These are phyloP conservation scores for Callaeas wilsoni DNA, from an alignment of 2,113 vertebrate genomes.

Conservation along the genomic window DNA sequence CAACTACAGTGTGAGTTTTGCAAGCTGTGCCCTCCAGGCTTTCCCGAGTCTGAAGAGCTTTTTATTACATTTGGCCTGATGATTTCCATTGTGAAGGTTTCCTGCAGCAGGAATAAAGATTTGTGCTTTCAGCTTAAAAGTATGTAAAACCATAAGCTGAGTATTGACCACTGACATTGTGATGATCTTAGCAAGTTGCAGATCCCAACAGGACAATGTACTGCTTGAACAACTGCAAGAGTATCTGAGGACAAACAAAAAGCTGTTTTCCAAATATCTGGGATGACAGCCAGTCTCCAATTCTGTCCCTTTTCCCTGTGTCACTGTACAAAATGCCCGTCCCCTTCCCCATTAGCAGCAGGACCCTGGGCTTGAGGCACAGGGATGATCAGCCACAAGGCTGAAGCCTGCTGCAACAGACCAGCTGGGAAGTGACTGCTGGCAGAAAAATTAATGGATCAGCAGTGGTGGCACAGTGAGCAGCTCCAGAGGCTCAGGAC, in stretches of 20 bases:
- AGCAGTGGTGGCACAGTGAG: neutral
- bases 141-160: neutral
- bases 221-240: neutral
- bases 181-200: neutral
- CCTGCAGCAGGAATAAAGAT: neutral
- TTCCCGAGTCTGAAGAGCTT: neutral
- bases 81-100: neutral
- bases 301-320: neutral
- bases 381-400: neutral
- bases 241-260: neutral
- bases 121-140: neutral
- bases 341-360: neutral
- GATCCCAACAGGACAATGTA: neutral
- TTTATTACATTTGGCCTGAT: neutral
- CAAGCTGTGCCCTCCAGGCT: neutral
- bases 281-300: neutral
- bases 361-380: neutral
- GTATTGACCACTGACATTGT: neutral
- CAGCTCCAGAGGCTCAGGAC: neutral
- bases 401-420: neutral
- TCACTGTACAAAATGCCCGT: neutral
- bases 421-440: neutral
- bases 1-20: neutral
- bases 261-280: neutral
- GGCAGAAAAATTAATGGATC: neutral